These are phyloP conservation scores for Cheilosia vernalis DNA, from an alignment of 2,888 invertebrate species.

Conservation along the genomic window DNA sequence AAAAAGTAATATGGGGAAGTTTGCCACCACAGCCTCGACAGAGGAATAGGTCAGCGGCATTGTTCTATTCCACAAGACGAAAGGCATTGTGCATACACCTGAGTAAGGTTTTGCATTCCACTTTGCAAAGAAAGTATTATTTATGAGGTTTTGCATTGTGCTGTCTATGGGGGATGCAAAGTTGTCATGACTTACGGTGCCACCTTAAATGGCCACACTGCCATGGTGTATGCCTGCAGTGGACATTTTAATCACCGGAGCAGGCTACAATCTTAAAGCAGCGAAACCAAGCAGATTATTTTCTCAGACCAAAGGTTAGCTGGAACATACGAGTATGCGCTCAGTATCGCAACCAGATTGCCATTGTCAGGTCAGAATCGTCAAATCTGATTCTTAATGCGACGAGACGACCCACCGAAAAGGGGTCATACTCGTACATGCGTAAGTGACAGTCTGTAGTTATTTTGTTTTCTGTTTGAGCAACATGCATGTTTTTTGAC, in stretches of 20 bases:
- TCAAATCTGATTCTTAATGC: constrained; percentile 31
- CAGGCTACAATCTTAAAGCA: constrained; percentile 27
- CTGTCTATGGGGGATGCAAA: constrained; percentile 52
- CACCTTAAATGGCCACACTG: constrained; percentile 62
- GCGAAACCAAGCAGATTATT: constrained; percentile 9
- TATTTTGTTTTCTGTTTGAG: constrained; percentile 25
- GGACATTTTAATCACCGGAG: constrained; percentile 55
- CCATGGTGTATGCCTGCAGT: not conserved
- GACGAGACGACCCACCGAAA: constrained; percentile 30
- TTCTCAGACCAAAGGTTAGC: constrained; percentile 52
- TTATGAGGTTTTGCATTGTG: constrained; percentile 57
- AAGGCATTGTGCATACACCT: constrained; percentile 68
- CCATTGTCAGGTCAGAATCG: constrained; percentile 42
- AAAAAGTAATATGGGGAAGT: constrained; percentile 48
- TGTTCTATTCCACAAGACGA: constrained; percentile 54
- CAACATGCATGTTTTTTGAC: constrained; percentile 32
- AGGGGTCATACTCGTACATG: constrained; percentile 42
- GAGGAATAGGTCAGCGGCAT: constrained; percentile 72
- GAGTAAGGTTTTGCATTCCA: constrained; percentile 65
- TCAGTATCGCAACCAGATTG: constrained; percentile 33
- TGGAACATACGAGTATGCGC: constrained; percentile 27
- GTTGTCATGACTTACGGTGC: constrained; percentile 64
- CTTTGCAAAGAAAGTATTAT: constrained; percentile 70
- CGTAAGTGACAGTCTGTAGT: constrained; percentile 31
- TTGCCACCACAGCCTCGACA: constrained; percentile 43